Percentiles rank a stretch among this genome's conserved stretches.
phyloP scores from a whole-genome alignment of 2,888 invertebrate genomes.

The Beris morrisii region DNA sequence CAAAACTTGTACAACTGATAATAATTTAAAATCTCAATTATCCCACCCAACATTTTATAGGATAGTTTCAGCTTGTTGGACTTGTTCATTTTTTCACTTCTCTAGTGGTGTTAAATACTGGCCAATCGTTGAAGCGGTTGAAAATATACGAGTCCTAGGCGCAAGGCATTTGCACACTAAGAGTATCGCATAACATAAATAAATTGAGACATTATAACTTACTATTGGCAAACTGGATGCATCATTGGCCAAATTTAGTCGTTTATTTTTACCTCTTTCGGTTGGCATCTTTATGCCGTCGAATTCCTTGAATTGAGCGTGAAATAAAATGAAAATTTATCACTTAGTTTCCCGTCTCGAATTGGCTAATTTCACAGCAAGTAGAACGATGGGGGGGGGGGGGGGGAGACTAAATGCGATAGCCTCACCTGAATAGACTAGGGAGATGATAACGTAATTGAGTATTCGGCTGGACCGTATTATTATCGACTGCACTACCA shows the following conservation, averaged over 20 bases:
- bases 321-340: too few species aligned
- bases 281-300: constrained; percentile 17
- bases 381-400: too few species aligned
- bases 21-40: constrained; percentile 25
- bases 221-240: not conserved
- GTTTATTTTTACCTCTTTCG: not conserved
- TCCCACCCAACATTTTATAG: constrained; percentile 25
- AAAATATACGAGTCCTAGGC: constrained; percentile 4
- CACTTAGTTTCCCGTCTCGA: too few species aligned
- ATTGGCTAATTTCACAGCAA: too few species aligned
- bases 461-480: too few species aligned
- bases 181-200: constrained; percentile 2
- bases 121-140: not conserved
- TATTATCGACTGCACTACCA: too few species aligned
- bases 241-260: constrained; percentile 18
- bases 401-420: too few species aligned
- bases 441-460: too few species aligned
- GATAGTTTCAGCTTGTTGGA: not conserved
- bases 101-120: constrained; percentile 6
- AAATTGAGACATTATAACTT: constrained; percentile 14
- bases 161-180: constrained; percentile 1
- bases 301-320: constrained; percentile 5
- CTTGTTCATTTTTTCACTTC: not conserved
- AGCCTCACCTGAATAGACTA: too few species aligned
- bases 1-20: constrained; percentile 5